A percentile compares a stretch with the other conserved stretches of the same genome.
phyloP scores from a whole-genome alignment of 2,797 vertebrate genomes.

The Semaprochilodus insignis region DNA sequence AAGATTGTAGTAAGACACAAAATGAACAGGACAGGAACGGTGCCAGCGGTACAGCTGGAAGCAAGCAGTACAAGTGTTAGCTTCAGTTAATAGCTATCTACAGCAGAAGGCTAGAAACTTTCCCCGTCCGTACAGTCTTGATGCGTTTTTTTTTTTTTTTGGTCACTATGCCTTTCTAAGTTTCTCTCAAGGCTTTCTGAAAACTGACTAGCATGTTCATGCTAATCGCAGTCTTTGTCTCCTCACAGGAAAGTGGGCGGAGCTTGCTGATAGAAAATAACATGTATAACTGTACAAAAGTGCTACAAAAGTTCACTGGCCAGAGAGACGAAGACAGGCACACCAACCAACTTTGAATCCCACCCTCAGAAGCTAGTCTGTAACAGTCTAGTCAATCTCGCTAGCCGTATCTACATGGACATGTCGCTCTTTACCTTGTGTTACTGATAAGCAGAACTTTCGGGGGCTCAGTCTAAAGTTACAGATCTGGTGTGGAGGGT shows the following conservation, averaged over 20 bases:
- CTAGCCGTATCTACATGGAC: background rate
- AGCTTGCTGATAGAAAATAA: slow-evolving; percentile 2
- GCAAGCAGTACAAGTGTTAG: slow-evolving; percentile 79
- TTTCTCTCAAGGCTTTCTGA: background rate
- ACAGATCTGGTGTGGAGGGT: background rate
- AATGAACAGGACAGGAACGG: slow-evolving; percentile 65
- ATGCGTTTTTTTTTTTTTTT: background rate
- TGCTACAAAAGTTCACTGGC: slow-evolving; percentile 43
- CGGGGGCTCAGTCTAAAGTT: background rate
- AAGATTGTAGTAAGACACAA: slow-evolving; percentile 71
- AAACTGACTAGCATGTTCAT: background rate
- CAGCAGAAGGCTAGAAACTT: slow-evolving; percentile 71
- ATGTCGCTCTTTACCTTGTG: background rate
- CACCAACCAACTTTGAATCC: background rate
- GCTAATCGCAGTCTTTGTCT: background rate
- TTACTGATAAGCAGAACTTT: background rate
- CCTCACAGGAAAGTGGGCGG: background rate
- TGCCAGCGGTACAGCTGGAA: slow-evolving; percentile 70
- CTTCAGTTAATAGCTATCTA: slow-evolving; percentile 75
- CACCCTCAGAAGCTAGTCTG: background rate
- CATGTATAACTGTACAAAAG: slow-evolving; percentile 12
- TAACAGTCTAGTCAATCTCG: background rate
- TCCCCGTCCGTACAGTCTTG: slow-evolving; percentile 1
- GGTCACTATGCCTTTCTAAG: background rate
- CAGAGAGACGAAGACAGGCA: slow-evolving; percentile 16